Conservation (phyloP, 2,888 invertebrate species). For the Cosmopolites sordidus region DNA sequence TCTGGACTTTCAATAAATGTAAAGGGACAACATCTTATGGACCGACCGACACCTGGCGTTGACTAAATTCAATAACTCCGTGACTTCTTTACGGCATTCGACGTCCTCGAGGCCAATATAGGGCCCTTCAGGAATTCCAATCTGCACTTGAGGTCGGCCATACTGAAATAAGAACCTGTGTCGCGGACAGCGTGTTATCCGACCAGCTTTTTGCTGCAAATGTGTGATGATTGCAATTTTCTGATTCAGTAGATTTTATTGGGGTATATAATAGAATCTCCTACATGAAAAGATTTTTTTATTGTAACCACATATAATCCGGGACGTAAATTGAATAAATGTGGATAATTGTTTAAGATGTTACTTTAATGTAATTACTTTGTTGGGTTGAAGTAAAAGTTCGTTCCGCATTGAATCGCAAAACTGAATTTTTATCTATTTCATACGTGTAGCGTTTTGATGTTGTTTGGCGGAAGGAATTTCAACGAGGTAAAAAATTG, state of each 20-base stretch:
- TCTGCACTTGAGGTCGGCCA: slow-evolving; percentile 20
- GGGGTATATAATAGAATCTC: background rate
- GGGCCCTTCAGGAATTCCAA: slow-evolving; percentile 20
- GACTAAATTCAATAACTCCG: slow-evolving; percentile 22
- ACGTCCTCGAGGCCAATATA: slow-evolving; percentile 15
- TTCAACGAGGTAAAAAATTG: too few species aligned
- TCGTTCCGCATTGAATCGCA: too few species aligned
- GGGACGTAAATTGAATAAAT: too few species aligned
- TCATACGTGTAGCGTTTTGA: too few species aligned
- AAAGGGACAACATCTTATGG: slow-evolving; percentile 14
- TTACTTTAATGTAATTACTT: too few species aligned
- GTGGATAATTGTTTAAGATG: too few species aligned
- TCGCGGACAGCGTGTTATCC: slow-evolving; percentile 17
- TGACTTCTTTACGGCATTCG: slow-evolving; percentile 15
- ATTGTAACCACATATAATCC: background rate
- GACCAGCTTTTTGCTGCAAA: slow-evolving; percentile 15
- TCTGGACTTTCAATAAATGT: slow-evolving; percentile 8
- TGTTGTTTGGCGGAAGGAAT: too few species aligned
- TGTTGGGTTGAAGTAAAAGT: too few species aligned
- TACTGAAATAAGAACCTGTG: slow-evolving; percentile 20
- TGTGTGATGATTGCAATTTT: slow-evolving; percentile 18
- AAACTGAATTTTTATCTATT: too few species aligned
- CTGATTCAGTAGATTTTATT: slow-evolving; percentile 10
- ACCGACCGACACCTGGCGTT: slow-evolving; percentile 17
- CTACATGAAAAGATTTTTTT: background rate